These are phyloP conservation scores for Hyaena hyaena DNA, from an alignment of 2,113 vertebrate genomes.

Conservation along the genomic window DNA sequence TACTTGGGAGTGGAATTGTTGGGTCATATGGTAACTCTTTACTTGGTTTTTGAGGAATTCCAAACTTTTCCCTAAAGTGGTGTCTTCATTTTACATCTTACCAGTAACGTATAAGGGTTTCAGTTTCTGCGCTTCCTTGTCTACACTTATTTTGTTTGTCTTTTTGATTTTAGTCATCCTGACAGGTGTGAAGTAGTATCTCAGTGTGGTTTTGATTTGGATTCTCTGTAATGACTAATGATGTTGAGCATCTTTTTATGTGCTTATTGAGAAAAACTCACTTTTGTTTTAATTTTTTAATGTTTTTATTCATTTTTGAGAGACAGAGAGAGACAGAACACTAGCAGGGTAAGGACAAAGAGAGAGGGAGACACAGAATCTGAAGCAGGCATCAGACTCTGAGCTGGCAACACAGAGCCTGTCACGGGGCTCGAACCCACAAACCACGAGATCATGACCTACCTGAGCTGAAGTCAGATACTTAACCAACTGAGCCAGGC, in stretches of 20 bases:
- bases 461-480: too few relatives aligned
- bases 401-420: too few relatives aligned
- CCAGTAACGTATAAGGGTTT: not conserved
- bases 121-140: not conserved
- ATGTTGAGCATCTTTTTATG: not conserved
- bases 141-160: not conserved
- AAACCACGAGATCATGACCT: too few relatives aligned
- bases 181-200: not conserved
- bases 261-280: constrained; percentile 16
- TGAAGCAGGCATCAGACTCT: too few relatives aligned
- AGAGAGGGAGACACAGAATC: too few relatives aligned
- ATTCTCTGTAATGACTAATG: not conserved
- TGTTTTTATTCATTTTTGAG: too few relatives aligned
- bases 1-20: not conserved
- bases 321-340: too few relatives aligned
- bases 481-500: too few relatives aligned
- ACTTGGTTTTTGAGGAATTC: not conserved
- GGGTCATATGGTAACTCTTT: not conserved
- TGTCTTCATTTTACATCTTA: not conserved
- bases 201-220: not conserved
- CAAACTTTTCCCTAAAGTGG: not conserved
- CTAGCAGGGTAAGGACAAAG: too few relatives aligned
- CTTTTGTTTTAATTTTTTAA: not conserved
- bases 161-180: not conserved
- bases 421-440: too few relatives aligned